These are phyloP conservation scores for Mormyrus iriodes DNA, from an alignment of 2,113 vertebrate species.

Conservation along the genomic window DNA sequence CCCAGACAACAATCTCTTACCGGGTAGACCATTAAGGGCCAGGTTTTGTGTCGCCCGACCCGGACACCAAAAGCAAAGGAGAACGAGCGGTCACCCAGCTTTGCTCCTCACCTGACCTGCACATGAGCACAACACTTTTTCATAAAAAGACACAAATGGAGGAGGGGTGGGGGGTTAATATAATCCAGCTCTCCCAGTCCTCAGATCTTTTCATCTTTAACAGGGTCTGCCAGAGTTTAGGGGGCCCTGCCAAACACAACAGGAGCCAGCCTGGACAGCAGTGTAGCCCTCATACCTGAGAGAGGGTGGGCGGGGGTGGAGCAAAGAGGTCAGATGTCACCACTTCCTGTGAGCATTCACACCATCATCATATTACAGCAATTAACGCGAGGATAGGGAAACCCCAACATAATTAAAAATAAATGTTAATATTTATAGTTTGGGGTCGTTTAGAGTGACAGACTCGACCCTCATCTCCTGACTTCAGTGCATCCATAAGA, in stretches of 20 bases:
- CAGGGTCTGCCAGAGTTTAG: constrained; percentile 55
- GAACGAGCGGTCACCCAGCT: not conserved
- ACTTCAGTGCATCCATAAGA: not conserved
- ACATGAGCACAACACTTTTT: not conserved
- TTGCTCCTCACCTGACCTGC: not conserved
- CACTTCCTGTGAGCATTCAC: not conserved
- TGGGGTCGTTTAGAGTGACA: not conserved
- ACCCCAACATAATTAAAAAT: not conserved
- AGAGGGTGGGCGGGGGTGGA: not conserved
- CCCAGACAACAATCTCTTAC: constrained; percentile 28
- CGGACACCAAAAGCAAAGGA: not conserved
- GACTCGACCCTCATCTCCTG: not conserved
- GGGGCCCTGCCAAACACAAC: constrained; percentile 45
- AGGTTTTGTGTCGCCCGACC: constrained; percentile 25
- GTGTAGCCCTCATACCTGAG: constrained; percentile 10
- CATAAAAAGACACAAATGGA: not conserved
- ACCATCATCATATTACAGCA: not conserved
- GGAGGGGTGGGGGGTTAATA: constrained; percentile 15
- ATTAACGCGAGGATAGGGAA: not conserved
- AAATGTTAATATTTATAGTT: not conserved
- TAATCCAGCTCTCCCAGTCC: constrained; percentile 29
- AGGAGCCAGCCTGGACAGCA: constrained; percentile 12
- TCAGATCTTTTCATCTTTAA: constrained; percentile 45
- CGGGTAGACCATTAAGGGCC: constrained; percentile 39
- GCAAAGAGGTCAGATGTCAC: not conserved